Evolutionary conservation across 2,888 invertebrate genomes (phyloP), one percentile per base, ranked within the genome.

Genomic region (Protodeltote pygarga): DNA sequence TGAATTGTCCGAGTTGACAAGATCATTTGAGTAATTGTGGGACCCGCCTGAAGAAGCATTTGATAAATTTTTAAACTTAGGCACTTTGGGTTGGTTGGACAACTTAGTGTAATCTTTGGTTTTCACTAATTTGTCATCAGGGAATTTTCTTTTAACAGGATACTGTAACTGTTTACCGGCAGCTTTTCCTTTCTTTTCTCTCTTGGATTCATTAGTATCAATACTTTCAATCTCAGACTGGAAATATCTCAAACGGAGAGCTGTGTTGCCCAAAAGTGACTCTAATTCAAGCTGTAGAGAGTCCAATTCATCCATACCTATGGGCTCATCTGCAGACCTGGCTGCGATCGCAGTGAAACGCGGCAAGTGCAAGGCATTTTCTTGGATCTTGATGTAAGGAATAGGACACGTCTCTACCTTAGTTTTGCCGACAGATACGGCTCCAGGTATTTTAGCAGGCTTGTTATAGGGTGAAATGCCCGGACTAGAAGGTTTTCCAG

Each of bases 251-350:
- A 95, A 93, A 42, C 98, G 93, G 9, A 97, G 94, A 0, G 97
- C 97, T 38, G 96, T 96, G 35, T 95, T 95, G 0, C 97, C 96
- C 14, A 98, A 92, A 34, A 98, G 89, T 13, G 95, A 95, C 85
- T 98, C 98, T 35, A 98, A 85, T 80, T 98, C 98, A 35, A 95
- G 87, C 81, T 98, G 98, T 5, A 98, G 88, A 1, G 94, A 93
- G 80, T 98, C 98, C 32, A 98, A 89, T 77, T 98, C 98, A 70
- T 98, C 98, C 92, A 97, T 95, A 10, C 95, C 95, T 50, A 98
- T 94, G 2, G 94, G 94, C 73, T 97, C 97, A 47, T 96, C 96
- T 1, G 94, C 92, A 19, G 94, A 93, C 41, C 96, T 93, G 6
- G 93, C 93, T 33, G 96, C 85, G 14, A 95, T 94, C 38, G 93